phyloP scores from a whole-genome alignment of 2,113 vertebrate species.

The Fregetta grallaria region DNA sequence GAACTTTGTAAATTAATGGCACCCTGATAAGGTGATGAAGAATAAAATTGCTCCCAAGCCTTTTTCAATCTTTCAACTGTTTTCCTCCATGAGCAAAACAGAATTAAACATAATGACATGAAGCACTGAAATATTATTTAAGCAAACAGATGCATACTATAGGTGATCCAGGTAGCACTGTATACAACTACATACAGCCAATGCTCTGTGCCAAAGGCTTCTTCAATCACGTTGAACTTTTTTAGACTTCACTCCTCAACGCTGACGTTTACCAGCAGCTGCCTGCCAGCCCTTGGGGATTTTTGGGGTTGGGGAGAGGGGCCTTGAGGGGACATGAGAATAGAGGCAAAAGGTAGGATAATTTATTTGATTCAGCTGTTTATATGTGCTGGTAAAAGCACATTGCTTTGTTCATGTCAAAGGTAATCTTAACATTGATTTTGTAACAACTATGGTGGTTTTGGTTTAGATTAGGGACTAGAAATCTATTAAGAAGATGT shows the following conservation, averaged over 20 bases:
- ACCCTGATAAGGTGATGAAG: neutral
- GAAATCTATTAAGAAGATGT: neutral
- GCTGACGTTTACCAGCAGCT: neutral
- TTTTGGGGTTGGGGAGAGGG: neutral
- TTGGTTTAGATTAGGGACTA: neutral
- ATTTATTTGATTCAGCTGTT: neutral
- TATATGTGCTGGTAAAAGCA: neutral
- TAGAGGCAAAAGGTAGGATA: neutral
- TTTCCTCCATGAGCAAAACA: neutral
- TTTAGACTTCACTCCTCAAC: neutral
- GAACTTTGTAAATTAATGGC: neutral
- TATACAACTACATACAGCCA: neutral
- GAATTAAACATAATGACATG: neutral
- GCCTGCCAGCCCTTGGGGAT: neutral
- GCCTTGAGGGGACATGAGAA: neutral
- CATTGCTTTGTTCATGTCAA: neutral
- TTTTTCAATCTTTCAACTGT: neutral
- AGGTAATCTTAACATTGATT: neutral
- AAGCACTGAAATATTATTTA: neutral
- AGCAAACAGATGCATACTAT: neutral
- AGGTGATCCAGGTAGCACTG: neutral
- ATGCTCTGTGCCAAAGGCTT: neutral
- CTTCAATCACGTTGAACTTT: fast-evolving
- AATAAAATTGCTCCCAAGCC: neutral
- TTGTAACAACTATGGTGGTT: fast-evolving